phyloP scores from a whole-genome alignment of 2,888 invertebrate genomes.

The Dryadula phaetusa region DNA sequence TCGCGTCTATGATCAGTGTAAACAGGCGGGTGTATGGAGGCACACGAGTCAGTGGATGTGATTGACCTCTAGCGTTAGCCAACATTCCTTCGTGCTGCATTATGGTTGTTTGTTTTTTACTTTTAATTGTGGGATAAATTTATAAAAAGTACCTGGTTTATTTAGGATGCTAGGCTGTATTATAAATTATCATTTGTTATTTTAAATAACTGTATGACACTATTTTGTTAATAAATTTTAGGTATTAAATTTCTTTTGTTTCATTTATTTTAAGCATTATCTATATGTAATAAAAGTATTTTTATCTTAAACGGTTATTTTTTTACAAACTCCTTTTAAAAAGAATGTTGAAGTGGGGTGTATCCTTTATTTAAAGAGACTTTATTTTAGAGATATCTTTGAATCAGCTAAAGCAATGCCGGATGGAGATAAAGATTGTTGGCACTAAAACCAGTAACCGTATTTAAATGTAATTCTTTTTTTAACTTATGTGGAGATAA shows the following conservation, averaged over 20 bases:
- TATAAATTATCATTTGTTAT: conserved; percentile 83
- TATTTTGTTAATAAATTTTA: conserved; percentile 85
- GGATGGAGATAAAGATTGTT: too few relatives aligned
- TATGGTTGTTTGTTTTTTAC: conserved; percentile 71
- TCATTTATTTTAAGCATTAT: conserved; percentile 52
- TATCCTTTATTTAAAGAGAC: too few relatives aligned
- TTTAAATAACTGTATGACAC: conserved; percentile 84
- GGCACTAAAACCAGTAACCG: too few relatives aligned
- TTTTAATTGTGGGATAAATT: conserved; percentile 70
- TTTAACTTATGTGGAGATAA: too few relatives aligned
- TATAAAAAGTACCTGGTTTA: conserved; percentile 84
- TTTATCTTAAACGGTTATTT: conserved; percentile 32
- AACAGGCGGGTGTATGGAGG: conserved; percentile 45
- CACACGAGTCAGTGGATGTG: conserved; percentile 51
- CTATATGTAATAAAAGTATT: conserved; percentile 35
- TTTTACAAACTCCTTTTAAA: conserved; percentile 4
- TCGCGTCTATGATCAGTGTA: conserved; percentile 50
- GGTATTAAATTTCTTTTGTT: conserved; percentile 68
- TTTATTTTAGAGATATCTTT: too few relatives aligned
- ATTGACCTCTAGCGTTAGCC: conserved; percentile 68
- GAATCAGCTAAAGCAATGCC: too few relatives aligned
- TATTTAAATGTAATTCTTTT: too few relatives aligned
- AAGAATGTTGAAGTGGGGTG: too few relatives aligned
- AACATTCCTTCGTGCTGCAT: conserved; percentile 83
- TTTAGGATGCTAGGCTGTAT: conserved; percentile 84